Evolutionary conservation across 2,797 vertebrate genomes (phyloP).

Genomic region (Spheniscus humboldti): DNA sequence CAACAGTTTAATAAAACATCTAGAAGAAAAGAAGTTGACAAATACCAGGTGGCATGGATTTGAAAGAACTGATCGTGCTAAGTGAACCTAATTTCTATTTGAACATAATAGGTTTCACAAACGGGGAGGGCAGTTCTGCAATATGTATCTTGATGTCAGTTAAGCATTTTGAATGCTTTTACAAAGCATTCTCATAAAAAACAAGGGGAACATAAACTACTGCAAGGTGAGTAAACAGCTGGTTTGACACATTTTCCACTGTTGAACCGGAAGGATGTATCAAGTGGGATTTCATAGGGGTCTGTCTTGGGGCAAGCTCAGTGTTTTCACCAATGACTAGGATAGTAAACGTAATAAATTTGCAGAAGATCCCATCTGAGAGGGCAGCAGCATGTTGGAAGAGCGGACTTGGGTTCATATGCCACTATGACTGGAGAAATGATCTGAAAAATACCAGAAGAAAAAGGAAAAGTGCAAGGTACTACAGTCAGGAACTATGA

Average conservation of each 20-base stretch:
- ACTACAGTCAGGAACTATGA: fast-evolving
- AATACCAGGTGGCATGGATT: background rate
- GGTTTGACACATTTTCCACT: background rate
- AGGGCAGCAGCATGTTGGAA: background rate
- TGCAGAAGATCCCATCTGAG: background rate
- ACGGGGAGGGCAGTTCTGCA: background rate
- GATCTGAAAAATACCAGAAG: background rate
- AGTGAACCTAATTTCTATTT: background rate
- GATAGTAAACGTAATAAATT: background rate
- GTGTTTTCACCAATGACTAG: background rate
- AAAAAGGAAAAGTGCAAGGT: background rate
- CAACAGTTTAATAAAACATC: background rate
- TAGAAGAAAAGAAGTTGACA: background rate
- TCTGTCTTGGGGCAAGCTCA: background rate
- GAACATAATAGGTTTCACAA: background rate
- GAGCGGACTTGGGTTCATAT: fast-evolving
- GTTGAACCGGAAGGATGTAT: background rate
- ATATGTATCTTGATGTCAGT: background rate
- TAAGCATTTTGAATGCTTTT: background rate
- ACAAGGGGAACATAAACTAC: background rate
- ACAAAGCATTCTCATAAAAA: background rate
- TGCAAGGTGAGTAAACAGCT: background rate
- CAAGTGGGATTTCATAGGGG: background rate
- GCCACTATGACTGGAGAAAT: background rate
- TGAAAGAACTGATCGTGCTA: background rate